A percentile compares a stretch with the other conserved stretches of the same genome.
phyloP scores from a whole-genome alignment of 2,797 vertebrate species.

The Muscicapa comitata region DNA sequence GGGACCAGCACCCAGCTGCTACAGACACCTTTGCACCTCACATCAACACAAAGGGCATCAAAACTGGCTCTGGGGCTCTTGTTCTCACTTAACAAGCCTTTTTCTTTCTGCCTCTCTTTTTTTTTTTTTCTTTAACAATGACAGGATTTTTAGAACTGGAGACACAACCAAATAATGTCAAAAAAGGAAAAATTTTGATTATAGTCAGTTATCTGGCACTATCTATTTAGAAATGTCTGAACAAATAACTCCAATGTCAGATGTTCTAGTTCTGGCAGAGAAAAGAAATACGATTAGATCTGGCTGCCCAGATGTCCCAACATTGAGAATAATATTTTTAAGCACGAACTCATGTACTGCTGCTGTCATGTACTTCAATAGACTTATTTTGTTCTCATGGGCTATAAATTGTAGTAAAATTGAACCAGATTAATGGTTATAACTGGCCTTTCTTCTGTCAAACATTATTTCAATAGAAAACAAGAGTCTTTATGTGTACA shows the following conservation, averaged over 20 bases:
- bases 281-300: slow-evolving; percentile 61
- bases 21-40: background rate
- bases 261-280: slow-evolving; percentile 42
- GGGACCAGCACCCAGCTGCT: background rate
- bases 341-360: slow-evolving; percentile 59
- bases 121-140: background rate
- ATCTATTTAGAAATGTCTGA: slow-evolving; percentile 45
- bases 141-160: background rate
- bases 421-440: slow-evolving; percentile 39
- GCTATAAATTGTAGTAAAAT: slow-evolving; percentile 48
- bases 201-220: slow-evolving; percentile 37
- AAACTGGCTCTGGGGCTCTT: background rate
- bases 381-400: slow-evolving; percentile 34
- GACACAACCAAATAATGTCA: background rate
- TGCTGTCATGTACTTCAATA: slow-evolving; percentile 55
- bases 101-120: background rate
- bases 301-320: slow-evolving; percentile 61
- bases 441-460: background rate
- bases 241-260: slow-evolving; percentile 38
- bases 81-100: background rate
- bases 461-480: slow-evolving; percentile 13
- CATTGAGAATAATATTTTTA: slow-evolving; percentile 40
- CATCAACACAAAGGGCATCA: background rate
- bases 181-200: slow-evolving; percentile 58
- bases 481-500: background rate